phyloP scores from a whole-genome alignment of 2,113 vertebrate species.

The Lates calcarifer region DNA sequence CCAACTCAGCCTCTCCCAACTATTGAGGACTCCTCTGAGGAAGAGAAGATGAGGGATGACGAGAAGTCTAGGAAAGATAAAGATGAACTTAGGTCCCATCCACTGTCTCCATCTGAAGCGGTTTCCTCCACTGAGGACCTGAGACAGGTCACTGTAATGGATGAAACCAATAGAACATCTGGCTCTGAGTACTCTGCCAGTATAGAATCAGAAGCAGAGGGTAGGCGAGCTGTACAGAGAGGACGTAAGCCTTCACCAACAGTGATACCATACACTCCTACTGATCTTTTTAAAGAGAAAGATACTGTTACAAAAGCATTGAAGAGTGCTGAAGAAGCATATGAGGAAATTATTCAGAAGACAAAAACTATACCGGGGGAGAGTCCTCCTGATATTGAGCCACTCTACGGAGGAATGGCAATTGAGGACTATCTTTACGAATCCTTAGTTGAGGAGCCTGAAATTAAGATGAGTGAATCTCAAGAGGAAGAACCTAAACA shows the following conservation, averaged over 20 bases:
- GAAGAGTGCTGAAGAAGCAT: constrained; percentile 94
- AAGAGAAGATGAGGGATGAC: constrained; percentile 90
- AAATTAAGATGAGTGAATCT: constrained; percentile 76
- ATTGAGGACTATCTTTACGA: constrained; percentile 99
- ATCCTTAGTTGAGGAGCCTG: constrained; percentile 92
- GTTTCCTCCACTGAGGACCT: constrained; percentile 91
- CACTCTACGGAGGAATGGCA: constrained; percentile 96
- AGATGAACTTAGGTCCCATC: constrained; percentile 87
- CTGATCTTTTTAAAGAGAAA: constrained; percentile 86
- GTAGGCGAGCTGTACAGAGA: constrained; percentile 76
- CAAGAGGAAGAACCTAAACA: constrained; percentile 80
- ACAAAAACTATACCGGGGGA: constrained; percentile 88
- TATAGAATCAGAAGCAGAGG: constrained; percentile 90
- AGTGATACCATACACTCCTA: constrained; percentile 85
- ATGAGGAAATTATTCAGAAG: constrained; percentile 95
- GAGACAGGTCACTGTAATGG: constrained; percentile 87
- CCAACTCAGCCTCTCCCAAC: constrained; percentile 91
- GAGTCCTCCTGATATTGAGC: constrained; percentile 92
- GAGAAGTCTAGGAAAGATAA: constrained; percentile 91
- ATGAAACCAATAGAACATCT: constrained; percentile 89
- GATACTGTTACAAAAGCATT: constrained; percentile 78
- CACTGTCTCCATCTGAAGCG: constrained; percentile 88
- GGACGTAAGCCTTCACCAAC: constrained; percentile 86
- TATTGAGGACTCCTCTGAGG: constrained; percentile 97
- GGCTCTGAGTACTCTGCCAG: constrained; percentile 93